phyloP scores from a whole-genome alignment of 23 tunicate genomes.

The Halocynthia aurantium region DNA sequence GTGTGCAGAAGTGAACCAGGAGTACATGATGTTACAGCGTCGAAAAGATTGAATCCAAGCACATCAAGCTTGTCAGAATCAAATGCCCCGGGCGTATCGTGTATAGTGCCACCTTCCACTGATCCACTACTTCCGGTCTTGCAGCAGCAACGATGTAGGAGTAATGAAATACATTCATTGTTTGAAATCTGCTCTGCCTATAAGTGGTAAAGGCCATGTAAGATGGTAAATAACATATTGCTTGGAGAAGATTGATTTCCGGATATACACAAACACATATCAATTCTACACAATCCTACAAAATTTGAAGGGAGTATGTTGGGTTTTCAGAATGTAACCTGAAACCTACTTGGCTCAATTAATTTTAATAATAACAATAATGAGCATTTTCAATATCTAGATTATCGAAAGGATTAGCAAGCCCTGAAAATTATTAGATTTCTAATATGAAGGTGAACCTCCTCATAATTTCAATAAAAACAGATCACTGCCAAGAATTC shows the following conservation, averaged over 20 bases:
- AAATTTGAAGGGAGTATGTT: too few relatives aligned
- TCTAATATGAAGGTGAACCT: too few relatives aligned
- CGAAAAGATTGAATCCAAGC: conserved; percentile 29
- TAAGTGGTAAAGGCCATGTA: neutral
- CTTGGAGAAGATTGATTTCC: neutral
- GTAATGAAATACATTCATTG: conserved; percentile 65
- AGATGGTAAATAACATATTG: neutral
- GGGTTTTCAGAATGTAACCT: too few relatives aligned
- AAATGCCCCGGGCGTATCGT: conserved; percentile 45
- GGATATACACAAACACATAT: neutral
- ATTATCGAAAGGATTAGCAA: too few relatives aligned
- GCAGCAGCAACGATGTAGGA: conserved; percentile 75
- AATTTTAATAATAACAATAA: too few relatives aligned
- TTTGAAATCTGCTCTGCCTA: conserved; percentile 55
- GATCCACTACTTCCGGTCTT: conserved; percentile 62
- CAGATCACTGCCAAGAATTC: too few relatives aligned
- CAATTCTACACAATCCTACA: neutral
- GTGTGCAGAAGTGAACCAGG: conserved; percentile 65
- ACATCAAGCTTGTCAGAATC: conserved; percentile 52
- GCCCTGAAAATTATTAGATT: too few relatives aligned
- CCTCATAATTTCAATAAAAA: too few relatives aligned
- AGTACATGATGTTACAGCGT: conserved; percentile 48
- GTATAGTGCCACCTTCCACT: conserved; percentile 34
- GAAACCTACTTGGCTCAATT: too few relatives aligned
- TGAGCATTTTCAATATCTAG: too few relatives aligned